These are phyloP conservation scores for Lasioglossum morio DNA, from an alignment of 2,888 invertebrate genomes.

Conservation along the genomic window DNA sequence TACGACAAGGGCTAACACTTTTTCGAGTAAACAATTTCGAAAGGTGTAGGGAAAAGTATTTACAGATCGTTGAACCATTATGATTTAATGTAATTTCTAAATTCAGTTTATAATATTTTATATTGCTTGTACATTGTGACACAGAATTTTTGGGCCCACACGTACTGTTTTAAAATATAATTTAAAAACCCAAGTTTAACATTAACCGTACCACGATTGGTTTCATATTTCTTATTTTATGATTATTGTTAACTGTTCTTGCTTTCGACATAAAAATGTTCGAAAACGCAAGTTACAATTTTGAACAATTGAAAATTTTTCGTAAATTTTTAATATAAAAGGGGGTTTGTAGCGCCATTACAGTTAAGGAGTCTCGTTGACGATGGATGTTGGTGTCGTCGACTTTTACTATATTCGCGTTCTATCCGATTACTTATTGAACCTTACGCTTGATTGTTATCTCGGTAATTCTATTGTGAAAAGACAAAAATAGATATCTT, in stretches of 20 bases:
- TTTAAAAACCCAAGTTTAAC: not conserved
- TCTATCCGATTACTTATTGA: conserved; percentile 27
- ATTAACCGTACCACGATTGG: not conserved
- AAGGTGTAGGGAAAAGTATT: not conserved
- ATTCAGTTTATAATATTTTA: not conserved
- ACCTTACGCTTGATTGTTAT: not conserved
- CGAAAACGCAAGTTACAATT: not conserved
- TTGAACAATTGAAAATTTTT: not conserved
- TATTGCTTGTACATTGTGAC: not conserved
- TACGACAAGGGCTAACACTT: not conserved
- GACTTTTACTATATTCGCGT: conserved; percentile 48
- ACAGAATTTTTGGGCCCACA: not conserved
- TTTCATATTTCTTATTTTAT: not conserved
- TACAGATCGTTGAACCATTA: not conserved
- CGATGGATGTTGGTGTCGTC: conserved; percentile 71
- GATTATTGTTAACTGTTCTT: not conserved
- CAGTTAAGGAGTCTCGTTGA: conserved; percentile 26
- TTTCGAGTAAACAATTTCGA: not conserved
- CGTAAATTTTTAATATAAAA: not conserved
- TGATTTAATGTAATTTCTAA: not conserved
- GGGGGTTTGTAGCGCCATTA: not conserved
- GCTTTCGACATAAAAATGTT: not conserved
- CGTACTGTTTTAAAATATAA: not conserved
- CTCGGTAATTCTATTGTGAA: not conserved
- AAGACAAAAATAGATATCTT: not conserved